phyloP scores from a whole-genome alignment of 2,888 invertebrate genomes.

The Matsumyia berberina region DNA sequence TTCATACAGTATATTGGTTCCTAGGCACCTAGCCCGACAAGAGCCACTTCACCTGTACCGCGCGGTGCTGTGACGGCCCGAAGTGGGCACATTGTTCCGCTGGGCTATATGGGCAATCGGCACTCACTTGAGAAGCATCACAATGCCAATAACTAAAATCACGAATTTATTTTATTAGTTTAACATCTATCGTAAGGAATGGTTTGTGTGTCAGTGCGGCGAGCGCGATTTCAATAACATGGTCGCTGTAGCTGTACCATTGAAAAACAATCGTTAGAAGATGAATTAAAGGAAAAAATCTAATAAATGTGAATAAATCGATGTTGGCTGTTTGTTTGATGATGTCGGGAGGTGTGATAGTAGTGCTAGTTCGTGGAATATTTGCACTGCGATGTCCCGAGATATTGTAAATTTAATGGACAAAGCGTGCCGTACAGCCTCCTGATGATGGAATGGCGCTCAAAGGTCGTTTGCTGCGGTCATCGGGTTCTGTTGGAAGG shows the following conservation, averaged over 20 bases:
- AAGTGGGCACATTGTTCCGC: constrained; percentile 64
- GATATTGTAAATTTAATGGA: constrained; percentile 62
- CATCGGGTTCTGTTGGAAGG: constrained; percentile 26
- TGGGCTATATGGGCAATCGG: constrained; percentile 68
- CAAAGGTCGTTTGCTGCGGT: constrained; percentile 48
- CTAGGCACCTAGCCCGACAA: constrained; percentile 42
- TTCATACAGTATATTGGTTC: constrained; percentile 48
- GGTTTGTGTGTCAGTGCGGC: constrained; percentile 57
- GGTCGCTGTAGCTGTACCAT: constrained; percentile 29
- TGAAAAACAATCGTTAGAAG: constrained; percentile 32
- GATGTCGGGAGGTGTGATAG: constrained; percentile 63
- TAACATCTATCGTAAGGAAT: constrained; percentile 62
- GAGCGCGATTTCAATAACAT: constrained; percentile 66
- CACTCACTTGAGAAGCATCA: constrained; percentile 64
- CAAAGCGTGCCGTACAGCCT: constrained; percentile 68
- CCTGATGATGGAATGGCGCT: constrained; percentile 54
- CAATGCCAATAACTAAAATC: constrained; percentile 74
- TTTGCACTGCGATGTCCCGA: constrained; percentile 53
- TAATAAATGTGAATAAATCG: constrained; percentile 53
- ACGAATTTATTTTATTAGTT: constrained; percentile 76
- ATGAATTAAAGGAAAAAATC: constrained; percentile 48
- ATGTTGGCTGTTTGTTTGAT: constrained; percentile 51
- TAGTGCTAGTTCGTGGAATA: constrained; percentile 66
- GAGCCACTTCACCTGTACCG: constrained; percentile 64
- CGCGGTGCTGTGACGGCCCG: constrained; percentile 27